Conservation (phyloP, 1,140 invertebrate species). For the Pygmarrhopalites habei region DNA sequence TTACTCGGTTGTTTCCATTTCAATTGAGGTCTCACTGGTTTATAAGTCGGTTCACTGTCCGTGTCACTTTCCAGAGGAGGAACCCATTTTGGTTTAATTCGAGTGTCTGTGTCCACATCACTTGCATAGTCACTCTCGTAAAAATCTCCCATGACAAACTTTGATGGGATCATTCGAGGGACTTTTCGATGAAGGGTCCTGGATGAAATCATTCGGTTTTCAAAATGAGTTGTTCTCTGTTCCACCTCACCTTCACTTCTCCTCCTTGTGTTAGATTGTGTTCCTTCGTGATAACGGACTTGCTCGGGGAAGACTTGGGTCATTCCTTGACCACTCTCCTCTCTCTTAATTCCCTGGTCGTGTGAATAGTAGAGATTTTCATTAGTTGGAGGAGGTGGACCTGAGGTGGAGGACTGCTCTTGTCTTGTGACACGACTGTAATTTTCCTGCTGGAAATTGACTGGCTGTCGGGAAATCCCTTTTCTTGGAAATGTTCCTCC, state of each 20-base stretch:
- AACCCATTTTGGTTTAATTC: slow-evolving; percentile 38
- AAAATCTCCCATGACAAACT: slow-evolving; percentile 60
- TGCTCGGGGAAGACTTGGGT: too few relatives aligned
- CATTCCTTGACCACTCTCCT: too few relatives aligned
- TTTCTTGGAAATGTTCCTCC: too few relatives aligned
- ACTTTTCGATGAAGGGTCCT: not conserved
- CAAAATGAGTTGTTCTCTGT: not conserved
- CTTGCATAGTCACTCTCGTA: slow-evolving; percentile 64
- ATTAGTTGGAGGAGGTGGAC: too few relatives aligned
- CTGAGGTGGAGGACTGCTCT: too few relatives aligned
- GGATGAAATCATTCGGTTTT: not conserved
- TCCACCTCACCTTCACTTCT: not conserved
- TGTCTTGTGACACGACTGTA: too few relatives aligned
- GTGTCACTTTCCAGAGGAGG: slow-evolving; percentile 46
- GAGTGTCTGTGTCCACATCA: slow-evolving; percentile 46
- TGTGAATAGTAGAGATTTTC: too few relatives aligned
- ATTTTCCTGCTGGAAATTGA: too few relatives aligned
- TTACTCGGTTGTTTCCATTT: not conserved
- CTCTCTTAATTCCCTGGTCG: too few relatives aligned
- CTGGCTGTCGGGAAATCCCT: too few relatives aligned
- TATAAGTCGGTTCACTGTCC: slow-evolving; percentile 14
- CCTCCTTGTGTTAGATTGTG: too few relatives aligned
- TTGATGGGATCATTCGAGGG: slow-evolving; percentile 47
- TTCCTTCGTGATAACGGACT: too few relatives aligned
- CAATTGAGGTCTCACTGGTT: not conserved